Base-by-base conservation (phyloP, 2,797 vertebrate species). In the Acanthornis magna region DNA sequence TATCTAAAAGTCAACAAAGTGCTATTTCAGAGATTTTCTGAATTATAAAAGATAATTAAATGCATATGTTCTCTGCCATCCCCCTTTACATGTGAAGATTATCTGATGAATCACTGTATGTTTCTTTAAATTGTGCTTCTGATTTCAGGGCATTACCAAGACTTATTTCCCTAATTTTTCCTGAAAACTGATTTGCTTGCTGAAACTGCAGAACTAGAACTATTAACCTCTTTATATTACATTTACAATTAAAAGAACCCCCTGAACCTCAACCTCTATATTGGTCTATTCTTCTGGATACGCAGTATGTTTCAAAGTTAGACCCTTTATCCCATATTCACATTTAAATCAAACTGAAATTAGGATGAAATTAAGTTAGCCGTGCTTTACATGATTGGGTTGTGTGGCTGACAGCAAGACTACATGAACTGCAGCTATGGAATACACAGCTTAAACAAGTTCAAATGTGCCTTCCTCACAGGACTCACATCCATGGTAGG, bases 1-100 rank as follows among this genome's bases (percentile, higher is more conserved):
- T 85, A 70, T 50, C 54, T 51, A 53, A 94, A 93, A 92, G 70
- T 66, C 92, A 83, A 66, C 45, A 17, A 91, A 96, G 61, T 85
- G 34, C 3, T 67, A 86, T 77, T 78, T 85, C 54, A 81, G 70
- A 70, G 58, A 93, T 87, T 82, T 91, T 77, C 43, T 89, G 67
- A 95, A 88, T 96, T 90, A 80, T 66, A 32, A 66, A 48, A 78
- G 32, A 36, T 73, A 70, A 78, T 84, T 93, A 94, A 95, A 92
- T 80, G 70, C 47, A 55, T 63, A 36, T 73, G 36, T 55, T 89
- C 75, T 81, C 83, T 96, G 79, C 75, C 77, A 96, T 11, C 8
- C 27, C 17, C 32, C 76, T 96, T 79, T 85, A 9, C 34, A 58
- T 79, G 67, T 75, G 47, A 92, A 55, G 51, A 42, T 68, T 55